Evolutionary conservation across 2,797 vertebrate genomes (phyloP).

Genomic region (Coreius guichenoti): DNA sequence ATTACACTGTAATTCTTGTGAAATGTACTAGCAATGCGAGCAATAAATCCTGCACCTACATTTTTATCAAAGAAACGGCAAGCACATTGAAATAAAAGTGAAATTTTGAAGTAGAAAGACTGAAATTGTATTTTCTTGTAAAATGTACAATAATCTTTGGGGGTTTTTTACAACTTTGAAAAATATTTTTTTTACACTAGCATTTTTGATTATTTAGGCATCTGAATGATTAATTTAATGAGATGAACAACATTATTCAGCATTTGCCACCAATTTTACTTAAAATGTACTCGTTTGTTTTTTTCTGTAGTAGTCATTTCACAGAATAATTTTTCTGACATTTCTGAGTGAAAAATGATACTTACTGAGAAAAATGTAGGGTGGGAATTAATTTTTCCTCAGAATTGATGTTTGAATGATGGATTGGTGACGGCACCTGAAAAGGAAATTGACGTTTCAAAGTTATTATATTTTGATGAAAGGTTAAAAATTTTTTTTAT

Average conservation of each 20-base stretch:
- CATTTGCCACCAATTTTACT: neutral
- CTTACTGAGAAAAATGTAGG: neutral
- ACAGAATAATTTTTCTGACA: neutral
- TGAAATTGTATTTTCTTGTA: neutral
- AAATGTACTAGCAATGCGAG: too few species aligned
- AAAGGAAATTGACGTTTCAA: neutral
- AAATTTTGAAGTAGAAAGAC: neutral
- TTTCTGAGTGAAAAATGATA: neutral
- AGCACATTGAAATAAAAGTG: neutral
- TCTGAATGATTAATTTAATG: neutral
- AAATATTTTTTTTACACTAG: too few species aligned
- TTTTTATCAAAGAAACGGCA: neutral
- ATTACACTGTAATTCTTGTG: neutral
- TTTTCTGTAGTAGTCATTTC: too few species aligned
- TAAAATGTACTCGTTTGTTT: too few species aligned
- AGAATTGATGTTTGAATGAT: neutral
- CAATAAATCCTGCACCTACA: too few species aligned
- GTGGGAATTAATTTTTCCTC: neutral
- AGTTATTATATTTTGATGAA: neutral
- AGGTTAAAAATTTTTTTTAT: neutral
- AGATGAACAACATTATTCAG: neutral
- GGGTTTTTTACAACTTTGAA: too few species aligned
- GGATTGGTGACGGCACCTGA: neutral
- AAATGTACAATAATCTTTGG: neutral
- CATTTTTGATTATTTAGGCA: neutral